Base-by-base conservation (phyloP, 1,140 invertebrate species). In the Zaprionus ornatus region DNA sequence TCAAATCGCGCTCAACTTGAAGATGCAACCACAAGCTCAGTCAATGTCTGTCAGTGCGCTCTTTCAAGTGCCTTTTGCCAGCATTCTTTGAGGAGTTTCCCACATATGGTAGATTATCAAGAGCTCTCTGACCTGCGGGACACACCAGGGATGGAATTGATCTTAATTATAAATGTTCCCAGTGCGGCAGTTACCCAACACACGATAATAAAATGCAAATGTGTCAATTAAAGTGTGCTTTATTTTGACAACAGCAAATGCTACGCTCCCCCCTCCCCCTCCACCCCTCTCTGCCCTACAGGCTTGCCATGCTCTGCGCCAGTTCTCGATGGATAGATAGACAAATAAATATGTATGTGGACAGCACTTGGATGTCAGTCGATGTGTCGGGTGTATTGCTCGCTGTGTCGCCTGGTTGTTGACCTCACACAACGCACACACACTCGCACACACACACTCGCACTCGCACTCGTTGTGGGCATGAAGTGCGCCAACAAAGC, bases 161-260 rank as follows among this genome's bases (percentile, higher is more conserved):
- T 66, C 64, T 66, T 71, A 75, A 76, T 82, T 77, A 79, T 82
- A 86, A 86, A 83, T 86, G 87, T 83, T 65, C 50, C 63, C 83
- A 76, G 67, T 57, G 78, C 69, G 65, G 82, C 71, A 82, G 75
- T 71, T 74, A 61, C 64, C 37, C 37, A 40, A 17, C 40, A 48
- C 50, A 48, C 61, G 54, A 79, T 79, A 86, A 87, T 84, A 79
- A 84, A 84, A 88, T 88, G 84, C 85, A 88, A 88, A 88, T 88
- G 84, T 88, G 87, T 88, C 84, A 88, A 88, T 88, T 88, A 88
- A 90, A 88, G 85, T 90, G 85, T 90, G 85, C 81, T 88, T 84
- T 84, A 90, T 88, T 88, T 90, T 88, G 84, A 84, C 78, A 84
- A 82, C 83, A 82, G 67, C 80, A 37, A 65, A 68, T 78, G 76